Evolutionary conservation across 2,113 vertebrate species (phyloP).

Genomic region (Octodon degus): DNA sequence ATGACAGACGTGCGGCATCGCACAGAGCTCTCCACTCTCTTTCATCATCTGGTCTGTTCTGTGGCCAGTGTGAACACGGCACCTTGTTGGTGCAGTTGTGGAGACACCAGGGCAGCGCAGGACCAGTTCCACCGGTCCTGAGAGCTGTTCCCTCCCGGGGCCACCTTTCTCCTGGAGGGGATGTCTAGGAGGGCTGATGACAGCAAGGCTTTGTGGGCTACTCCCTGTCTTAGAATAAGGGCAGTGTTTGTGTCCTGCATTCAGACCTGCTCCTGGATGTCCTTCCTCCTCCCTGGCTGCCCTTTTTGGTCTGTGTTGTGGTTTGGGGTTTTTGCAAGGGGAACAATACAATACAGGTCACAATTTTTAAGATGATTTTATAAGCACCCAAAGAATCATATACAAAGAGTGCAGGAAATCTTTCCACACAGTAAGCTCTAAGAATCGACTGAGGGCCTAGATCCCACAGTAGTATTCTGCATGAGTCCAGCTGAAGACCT

Average conservation of each 20-base stretch:
- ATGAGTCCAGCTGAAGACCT: too few species aligned
- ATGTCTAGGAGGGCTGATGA: neutral
- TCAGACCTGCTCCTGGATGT: neutral
- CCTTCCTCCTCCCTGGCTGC: neutral
- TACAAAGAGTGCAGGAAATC: too few species aligned
- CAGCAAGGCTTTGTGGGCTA: neutral
- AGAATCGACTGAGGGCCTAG: too few species aligned
- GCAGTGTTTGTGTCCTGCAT: neutral
- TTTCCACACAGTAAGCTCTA: too few species aligned
- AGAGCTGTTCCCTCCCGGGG: neutral
- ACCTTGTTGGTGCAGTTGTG: neutral
- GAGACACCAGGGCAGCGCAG: neutral
- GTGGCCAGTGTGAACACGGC: neutral
- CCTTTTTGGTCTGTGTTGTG: neutral
- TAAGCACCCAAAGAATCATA: too few species aligned
- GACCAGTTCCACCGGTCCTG: constrained; percentile 17
- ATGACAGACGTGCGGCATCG: neutral
- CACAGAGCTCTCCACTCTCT: neutral
- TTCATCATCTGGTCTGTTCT: neutral
- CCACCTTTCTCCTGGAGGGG: neutral
- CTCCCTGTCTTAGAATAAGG: neutral
- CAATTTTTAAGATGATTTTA: too few species aligned
- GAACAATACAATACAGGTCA: too few species aligned
- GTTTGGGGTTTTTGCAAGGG: too few species aligned
- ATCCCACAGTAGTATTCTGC: too few species aligned